Percentiles rank a stretch among this genome's conserved stretches.
Evolutionary conservation across 2,113 vertebrate species (phyloP).

Genomic region (Pseudopipra pipra): DNA sequence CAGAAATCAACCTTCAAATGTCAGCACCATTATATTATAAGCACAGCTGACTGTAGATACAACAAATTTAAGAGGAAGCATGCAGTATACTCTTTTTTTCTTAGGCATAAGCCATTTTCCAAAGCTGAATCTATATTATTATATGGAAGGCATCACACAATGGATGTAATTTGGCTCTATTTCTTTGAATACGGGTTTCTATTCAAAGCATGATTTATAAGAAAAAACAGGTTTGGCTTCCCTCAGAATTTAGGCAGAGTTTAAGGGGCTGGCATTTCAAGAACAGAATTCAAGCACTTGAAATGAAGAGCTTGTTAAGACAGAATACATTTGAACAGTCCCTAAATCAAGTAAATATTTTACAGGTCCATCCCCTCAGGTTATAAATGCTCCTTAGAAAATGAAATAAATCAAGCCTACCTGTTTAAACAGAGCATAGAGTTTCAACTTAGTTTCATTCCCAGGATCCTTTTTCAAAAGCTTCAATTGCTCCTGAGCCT

Average conservation of each 20-base stretch:
- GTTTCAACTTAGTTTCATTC: constrained; percentile 86
- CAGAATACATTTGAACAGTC: background rate
- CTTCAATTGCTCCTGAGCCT: constrained; percentile 79
- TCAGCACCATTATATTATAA: background rate
- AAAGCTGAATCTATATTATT: background rate
- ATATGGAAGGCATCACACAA: background rate
- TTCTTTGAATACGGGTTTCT: background rate
- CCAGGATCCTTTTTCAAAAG: constrained; percentile 87
- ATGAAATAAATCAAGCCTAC: constrained; percentile 52
- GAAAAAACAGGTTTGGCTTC: background rate
- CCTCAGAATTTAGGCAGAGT: background rate
- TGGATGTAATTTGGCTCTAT: background rate
- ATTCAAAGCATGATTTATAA: background rate
- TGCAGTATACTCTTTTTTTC: background rate
- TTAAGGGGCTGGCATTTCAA: background rate
- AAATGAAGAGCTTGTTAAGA: background rate
- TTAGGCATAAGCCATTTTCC: background rate
- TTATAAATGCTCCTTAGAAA: background rate
- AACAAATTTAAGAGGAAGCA: background rate
- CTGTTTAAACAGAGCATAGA: constrained; percentile 96
- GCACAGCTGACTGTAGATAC: background rate
- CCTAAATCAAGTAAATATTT: background rate
- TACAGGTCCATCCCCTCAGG: background rate
- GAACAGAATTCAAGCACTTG: background rate
- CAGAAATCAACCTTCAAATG: background rate